These are phyloP conservation scores for Hemiprocne comata DNA, from an alignment of 2,113 vertebrate species.

Conservation along the genomic window DNA sequence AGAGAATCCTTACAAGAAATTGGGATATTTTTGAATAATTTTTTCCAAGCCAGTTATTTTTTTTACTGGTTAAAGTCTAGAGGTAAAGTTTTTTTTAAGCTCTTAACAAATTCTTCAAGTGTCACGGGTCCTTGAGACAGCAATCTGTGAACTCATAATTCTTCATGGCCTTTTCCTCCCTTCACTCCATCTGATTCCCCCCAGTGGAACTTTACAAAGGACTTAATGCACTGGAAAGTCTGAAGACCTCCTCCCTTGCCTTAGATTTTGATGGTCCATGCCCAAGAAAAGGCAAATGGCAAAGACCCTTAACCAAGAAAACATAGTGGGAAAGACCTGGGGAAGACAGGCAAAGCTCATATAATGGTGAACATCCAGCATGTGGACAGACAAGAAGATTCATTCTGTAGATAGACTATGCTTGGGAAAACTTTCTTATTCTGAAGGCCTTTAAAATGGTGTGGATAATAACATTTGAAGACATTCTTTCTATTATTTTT, in stretches of 20 bases:
- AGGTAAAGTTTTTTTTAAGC: not conserved
- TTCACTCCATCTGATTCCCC: not conserved
- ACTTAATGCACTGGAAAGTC: not conserved
- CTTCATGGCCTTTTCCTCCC: not conserved
- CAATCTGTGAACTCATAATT: not conserved
- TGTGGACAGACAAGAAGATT: not conserved
- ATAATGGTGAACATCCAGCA: not conserved
- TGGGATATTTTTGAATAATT: not conserved
- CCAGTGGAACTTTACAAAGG: not conserved
- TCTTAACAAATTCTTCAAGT: not conserved
- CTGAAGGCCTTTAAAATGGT: constrained; percentile 15
- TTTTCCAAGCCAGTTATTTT: not conserved
- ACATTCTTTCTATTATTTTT: not conserved
- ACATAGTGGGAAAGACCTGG: not conserved
- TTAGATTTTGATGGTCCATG: not conserved
- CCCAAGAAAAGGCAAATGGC: not conserved
- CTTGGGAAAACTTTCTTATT: not conserved
- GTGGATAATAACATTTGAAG: constrained; percentile 35
- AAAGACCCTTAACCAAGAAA: not conserved
- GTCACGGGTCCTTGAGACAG: not conserved
- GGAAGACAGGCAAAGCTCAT: not conserved
- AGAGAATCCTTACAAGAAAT: not conserved
- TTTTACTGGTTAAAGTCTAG: not conserved
- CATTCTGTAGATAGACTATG: not conserved
- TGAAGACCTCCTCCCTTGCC: not conserved